These are phyloP conservation scores for Anthoptus insignis DNA, from an alignment of 2,888 invertebrate species.

Conservation along the genomic window DNA sequence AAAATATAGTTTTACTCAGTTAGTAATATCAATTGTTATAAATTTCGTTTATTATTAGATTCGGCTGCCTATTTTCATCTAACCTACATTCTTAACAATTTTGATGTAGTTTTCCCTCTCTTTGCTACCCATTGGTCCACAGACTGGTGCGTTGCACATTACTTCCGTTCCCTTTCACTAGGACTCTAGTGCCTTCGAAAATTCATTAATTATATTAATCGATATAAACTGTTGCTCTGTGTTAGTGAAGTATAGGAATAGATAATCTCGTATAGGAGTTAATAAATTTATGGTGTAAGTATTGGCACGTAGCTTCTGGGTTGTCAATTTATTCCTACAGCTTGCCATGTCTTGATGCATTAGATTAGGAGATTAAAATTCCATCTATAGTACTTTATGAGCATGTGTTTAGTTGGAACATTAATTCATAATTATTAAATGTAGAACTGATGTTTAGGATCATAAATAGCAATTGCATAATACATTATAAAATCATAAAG, in stretches of 20 bases:
- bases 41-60: no score
- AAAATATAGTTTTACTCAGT: no score
- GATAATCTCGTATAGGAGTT: constrained; percentile 53
- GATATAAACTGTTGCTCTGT: constrained; percentile 68
- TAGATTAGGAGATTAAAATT: constrained; percentile 15
- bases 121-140: background rate
- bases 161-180: constrained; percentile 62
- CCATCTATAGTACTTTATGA: constrained; percentile 9
- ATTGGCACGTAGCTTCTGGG: constrained; percentile 44
- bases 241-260: constrained; percentile 75
- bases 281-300: constrained; percentile 30
- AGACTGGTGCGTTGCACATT: constrained; percentile 14
- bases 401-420: background rate
- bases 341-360: constrained; percentile 12
- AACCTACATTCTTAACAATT: background rate
- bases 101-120: background rate
- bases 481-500: background rate
- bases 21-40: no score
- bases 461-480: background rate
- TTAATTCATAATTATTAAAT: background rate
- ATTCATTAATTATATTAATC: constrained; percentile 47
- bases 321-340: constrained; percentile 33
- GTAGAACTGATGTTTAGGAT: constrained; percentile 24
- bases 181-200: constrained; percentile 81
- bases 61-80: background rate